A percentile compares a stretch with the other conserved stretches of the same genome.
Evolutionary conservation across 1,140 invertebrate species (phyloP).

Genomic region (Branchinecta lynchi): DNA sequence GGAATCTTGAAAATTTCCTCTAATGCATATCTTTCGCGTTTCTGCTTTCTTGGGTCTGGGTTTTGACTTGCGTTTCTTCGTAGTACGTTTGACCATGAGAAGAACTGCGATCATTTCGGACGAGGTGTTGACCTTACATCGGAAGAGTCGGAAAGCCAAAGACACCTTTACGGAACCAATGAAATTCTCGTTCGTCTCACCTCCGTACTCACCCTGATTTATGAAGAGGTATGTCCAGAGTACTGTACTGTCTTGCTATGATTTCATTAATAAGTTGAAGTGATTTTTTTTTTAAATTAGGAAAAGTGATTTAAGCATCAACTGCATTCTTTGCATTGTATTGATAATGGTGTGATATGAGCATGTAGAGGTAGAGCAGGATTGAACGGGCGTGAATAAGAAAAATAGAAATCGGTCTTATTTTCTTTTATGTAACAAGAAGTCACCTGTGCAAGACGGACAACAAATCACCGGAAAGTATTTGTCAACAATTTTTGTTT

Average conservation of each 20-base stretch:
- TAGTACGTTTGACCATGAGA: not conserved
- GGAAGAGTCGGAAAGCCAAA: slow-evolving; percentile 7
- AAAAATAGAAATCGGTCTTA: too few species aligned
- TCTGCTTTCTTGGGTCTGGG: not conserved
- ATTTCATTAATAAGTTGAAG: not conserved
- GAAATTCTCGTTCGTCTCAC: slow-evolving; percentile 19
- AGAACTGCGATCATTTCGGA: not conserved
- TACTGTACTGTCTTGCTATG: not conserved
- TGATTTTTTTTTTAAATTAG: not conserved
- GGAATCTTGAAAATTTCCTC: not conserved
- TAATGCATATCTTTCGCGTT: not conserved
- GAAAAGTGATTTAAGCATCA: not conserved
- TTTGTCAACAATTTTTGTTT: too few species aligned
- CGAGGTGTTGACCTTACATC: not conserved
- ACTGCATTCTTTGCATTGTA: not conserved
- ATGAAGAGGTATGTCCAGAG: not conserved
- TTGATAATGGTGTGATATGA: not conserved
- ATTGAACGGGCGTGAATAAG: too few species aligned
- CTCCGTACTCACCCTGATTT: not conserved
- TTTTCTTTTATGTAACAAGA: too few species aligned
- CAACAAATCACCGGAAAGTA: too few species aligned
- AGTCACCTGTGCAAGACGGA: too few species aligned
- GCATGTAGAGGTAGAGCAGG: too few species aligned
- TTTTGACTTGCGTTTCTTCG: not conserved
- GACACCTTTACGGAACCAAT: slow-evolving; percentile 20